Evolutionary conservation across 2,113 vertebrate genomes (phyloP).

Genomic region (Psophia crepitans): DNA sequence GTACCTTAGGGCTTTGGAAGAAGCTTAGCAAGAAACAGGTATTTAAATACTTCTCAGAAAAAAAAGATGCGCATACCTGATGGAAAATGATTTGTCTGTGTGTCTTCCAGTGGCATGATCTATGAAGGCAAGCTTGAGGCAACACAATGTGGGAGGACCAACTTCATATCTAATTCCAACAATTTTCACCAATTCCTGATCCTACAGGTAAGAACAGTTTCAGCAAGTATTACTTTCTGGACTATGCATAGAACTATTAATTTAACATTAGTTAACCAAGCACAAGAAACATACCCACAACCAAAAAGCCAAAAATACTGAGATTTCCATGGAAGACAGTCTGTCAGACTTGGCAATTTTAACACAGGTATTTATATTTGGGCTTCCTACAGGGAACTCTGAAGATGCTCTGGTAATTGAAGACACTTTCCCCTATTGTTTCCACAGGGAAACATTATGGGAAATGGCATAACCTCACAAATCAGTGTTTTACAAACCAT

Average conservation of each 20-base stretch:
- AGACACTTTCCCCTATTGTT: neutral
- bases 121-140: conserved; percentile 92
- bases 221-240: neutral
- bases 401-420: neutral
- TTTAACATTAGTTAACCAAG: neutral
- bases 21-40: neutral
- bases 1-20: neutral
- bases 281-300: neutral
- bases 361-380: neutral
- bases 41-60: neutral
- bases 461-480: neutral
- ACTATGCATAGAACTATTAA: neutral
- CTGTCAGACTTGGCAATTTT: neutral
- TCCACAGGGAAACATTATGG: neutral
- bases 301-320: neutral
- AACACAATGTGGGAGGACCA: conserved; percentile 92
- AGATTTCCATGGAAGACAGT: neutral
- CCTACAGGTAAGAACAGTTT: conserved; percentile 71
- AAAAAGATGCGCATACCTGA: conserved; percentile 80
- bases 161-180: conserved; percentile 95
- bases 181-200: conserved; percentile 98
- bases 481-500: neutral
- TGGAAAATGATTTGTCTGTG: conserved; percentile 89
- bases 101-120: conserved; percentile 89
- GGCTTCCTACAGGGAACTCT: neutral